Conservation (phyloP, 2,888 invertebrate genomes). For the Abrostola tripartita region DNA sequence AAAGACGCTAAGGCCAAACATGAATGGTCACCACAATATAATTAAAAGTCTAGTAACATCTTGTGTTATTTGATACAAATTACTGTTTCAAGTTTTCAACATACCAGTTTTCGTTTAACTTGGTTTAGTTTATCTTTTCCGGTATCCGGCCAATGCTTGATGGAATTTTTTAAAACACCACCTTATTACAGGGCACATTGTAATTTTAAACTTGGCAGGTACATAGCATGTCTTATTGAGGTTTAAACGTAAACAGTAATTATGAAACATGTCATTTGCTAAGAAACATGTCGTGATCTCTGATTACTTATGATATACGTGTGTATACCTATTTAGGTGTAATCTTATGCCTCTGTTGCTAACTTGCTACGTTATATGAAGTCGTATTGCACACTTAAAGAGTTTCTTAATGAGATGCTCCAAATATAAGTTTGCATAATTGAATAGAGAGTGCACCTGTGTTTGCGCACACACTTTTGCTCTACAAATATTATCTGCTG, state of each 20-base stretch:
- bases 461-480: constrained; percentile 14
- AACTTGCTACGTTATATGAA: background rate
- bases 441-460: background rate
- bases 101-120: background rate
- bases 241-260: constrained; percentile 53
- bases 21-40: too few species aligned
- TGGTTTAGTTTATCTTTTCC: constrained; percentile 17
- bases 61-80: too few species aligned
- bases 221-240: constrained; percentile 44
- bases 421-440: too few species aligned
- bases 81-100: too few species aligned
- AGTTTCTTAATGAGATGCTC: too few species aligned
- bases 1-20: too few species aligned
- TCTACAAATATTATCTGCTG: too few species aligned
- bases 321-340: constrained; percentile 60
- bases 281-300: constrained; percentile 65
- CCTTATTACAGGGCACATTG: constrained; percentile 31
- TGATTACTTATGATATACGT: constrained; percentile 67
- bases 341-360: constrained; percentile 35
- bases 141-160: constrained; percentile 25
- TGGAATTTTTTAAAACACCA: constrained; percentile 33
- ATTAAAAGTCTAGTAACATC: too few species aligned
- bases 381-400: too few species aligned
- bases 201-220: constrained; percentile 45
- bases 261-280: constrained; percentile 71